phyloP scores from a whole-genome alignment of 2,113 vertebrate genomes.

The Xiphorhynchus elegans region DNA sequence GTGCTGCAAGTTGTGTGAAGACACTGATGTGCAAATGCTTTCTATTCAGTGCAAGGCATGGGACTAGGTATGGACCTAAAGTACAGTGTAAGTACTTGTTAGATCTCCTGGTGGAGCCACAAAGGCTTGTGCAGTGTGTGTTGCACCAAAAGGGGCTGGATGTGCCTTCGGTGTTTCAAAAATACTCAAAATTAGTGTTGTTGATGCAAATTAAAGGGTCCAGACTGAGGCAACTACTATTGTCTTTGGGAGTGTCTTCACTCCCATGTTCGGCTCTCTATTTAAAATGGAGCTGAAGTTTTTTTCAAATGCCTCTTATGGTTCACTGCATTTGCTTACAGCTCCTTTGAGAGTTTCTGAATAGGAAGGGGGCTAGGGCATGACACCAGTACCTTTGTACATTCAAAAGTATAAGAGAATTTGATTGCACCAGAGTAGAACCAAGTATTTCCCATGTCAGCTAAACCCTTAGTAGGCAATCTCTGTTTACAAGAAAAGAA shows the following conservation, averaged over 20 bases:
- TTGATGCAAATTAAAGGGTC: background rate
- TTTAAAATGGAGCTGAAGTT: background rate
- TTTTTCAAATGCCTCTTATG: background rate
- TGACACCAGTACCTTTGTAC: background rate
- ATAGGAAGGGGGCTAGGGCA: background rate
- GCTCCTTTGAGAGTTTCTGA: background rate
- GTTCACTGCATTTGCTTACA: background rate
- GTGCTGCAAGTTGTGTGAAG: background rate
- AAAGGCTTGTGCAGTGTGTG: background rate
- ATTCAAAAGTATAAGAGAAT: background rate
- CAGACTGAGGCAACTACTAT: background rate
- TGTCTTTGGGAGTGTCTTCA: background rate
- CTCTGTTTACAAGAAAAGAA: background rate
- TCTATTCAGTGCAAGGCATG: background rate
- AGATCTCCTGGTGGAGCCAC: background rate
- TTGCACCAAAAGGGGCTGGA: background rate
- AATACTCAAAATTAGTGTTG: background rate
- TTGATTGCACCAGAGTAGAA: background rate
- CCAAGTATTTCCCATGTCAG: background rate
- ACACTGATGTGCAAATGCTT: background rate
- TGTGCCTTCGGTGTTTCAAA: background rate
- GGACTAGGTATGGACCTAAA: background rate
- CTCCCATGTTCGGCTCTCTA: background rate
- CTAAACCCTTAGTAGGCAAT: background rate
- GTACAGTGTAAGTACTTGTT: background rate